Base-by-base conservation (phyloP, 2,113 vertebrate genomes). In the Pogonocichla stellata region DNA sequence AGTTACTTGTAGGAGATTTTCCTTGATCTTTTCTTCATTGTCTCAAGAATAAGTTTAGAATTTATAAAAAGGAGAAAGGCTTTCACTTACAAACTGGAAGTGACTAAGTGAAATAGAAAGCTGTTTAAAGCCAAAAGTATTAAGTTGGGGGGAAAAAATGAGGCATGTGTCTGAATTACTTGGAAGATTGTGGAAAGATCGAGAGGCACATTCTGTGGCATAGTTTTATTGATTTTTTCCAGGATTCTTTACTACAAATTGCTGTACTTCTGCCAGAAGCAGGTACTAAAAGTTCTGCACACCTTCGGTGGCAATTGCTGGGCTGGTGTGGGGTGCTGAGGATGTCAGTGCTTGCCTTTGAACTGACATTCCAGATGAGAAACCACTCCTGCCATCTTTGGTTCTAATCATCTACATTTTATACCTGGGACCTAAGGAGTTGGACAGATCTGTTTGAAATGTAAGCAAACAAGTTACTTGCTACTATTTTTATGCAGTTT, bases 311-410 rank as follows among this genome's bases (percentile, higher is more conserved):
- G 43, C 43, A 40, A 5, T 13, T 42, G 34, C 51, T 71, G 70
- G 56, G 6, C 14, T 5, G 6, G 56, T 17, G 45, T 31, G 26
- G 43, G 12, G 19, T 42, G 23, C 71, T 50, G 25, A 62, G 36
- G 42, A 8, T 29, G 62, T 18, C 50, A 26, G 23, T 24, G 38
- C 48, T 48, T 50, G 33, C 0, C 3, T 60, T 19, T 38, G n/a
- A 53, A 14, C 28, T 66, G 73, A 13, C 6, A 22, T 53, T 77
- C 13, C 86, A 60, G 47, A 7, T 15, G 42, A 70, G 50, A 60
- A 86, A 19, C 0, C 0, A 16, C 33, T 74, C n/a, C 14, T 73
- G 33, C 40, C 0, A 0, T 70, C 10, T n/a, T 80, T 70, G 19
- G 4, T 45, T 78, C 54, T 38, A 23, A 65, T n/a, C 4, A 53